Evolutionary conservation across 2,888 invertebrate genomes (phyloP).

Genomic region (Drepanosiphum platanoidis): DNA sequence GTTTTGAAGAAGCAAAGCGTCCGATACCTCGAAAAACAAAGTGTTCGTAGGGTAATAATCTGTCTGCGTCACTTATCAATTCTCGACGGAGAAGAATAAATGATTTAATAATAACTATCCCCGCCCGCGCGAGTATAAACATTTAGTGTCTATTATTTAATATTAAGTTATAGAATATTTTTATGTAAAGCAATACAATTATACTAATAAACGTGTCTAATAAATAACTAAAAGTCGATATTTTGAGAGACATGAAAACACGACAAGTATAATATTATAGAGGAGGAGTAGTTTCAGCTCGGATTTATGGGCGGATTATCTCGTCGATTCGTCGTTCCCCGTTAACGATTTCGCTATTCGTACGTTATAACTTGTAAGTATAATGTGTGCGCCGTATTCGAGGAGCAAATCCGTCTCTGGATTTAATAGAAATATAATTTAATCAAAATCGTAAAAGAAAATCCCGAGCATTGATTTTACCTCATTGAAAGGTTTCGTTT

Average conservation of each 20-base stretch:
- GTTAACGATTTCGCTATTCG: not conserved
- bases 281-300: not conserved
- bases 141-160: too few species aligned
- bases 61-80: too few species aligned
- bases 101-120: too few species aligned
- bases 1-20: not conserved
- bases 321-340: not conserved
- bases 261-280: not conserved
- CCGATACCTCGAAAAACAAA: too few species aligned
- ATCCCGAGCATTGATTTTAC: not conserved
- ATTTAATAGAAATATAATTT: not conserved
- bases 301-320: not conserved
- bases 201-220: too few species aligned
- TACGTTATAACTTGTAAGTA: not conserved
- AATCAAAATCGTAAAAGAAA: not conserved
- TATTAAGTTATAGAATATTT: too few species aligned
- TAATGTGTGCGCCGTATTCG: not conserved
- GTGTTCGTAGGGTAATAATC: too few species aligned
- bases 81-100: too few species aligned
- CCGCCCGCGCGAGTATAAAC: too few species aligned
- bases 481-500: conserved; percentile 2
- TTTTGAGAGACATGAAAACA: not conserved
- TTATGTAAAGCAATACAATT: not conserved
- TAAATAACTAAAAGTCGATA: too few species aligned
- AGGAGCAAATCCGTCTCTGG: not conserved